Evolutionary conservation across 2,888 invertebrate species (phyloP).

Genomic region (Zelleria hepariella): DNA sequence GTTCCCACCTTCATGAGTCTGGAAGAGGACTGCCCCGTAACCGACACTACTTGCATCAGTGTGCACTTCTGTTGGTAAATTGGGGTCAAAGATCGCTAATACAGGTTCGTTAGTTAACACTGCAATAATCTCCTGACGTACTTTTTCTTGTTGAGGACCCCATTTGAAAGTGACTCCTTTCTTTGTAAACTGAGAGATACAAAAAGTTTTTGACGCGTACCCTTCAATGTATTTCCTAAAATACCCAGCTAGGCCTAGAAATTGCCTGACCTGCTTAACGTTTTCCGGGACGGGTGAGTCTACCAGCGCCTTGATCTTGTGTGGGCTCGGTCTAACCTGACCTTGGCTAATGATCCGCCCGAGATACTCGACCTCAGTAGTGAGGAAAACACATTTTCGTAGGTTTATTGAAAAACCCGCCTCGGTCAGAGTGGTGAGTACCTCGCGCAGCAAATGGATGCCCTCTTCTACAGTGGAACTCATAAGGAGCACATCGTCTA

Average conservation of each 20-base stretch:
- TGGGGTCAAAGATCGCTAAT: conserved; percentile 18
- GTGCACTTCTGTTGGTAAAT: conserved; percentile 15
- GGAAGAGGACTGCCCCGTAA: neutral
- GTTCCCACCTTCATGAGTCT: neutral
- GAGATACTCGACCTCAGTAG: neutral
- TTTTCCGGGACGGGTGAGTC: conserved; percentile 7
- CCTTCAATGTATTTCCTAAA: conserved; percentile 1
- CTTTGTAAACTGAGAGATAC: neutral
- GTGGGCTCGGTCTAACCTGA: conserved; percentile 15
- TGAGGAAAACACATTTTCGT: neutral
- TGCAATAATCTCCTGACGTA: neutral
- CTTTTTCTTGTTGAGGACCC: neutral
- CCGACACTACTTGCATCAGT: conserved; percentile 9
- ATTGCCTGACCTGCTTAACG: conserved; percentile 5
- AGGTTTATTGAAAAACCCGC: conserved; percentile 13
- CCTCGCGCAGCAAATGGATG: too few species aligned
- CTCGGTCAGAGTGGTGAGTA: conserved; percentile 8
- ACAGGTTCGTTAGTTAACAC: conserved; percentile 8
- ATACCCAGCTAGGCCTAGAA: conserved; percentile 5
- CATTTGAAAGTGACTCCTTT: neutral
- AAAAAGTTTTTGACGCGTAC: neutral
- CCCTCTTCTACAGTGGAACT: too few species aligned
- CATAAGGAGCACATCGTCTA: too few species aligned
- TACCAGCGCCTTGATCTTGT: conserved; percentile 12
- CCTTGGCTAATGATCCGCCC: conserved; percentile 11